Conservation (phyloP, 2,113 vertebrate genomes). For the Pangasianodon gigas region DNA sequence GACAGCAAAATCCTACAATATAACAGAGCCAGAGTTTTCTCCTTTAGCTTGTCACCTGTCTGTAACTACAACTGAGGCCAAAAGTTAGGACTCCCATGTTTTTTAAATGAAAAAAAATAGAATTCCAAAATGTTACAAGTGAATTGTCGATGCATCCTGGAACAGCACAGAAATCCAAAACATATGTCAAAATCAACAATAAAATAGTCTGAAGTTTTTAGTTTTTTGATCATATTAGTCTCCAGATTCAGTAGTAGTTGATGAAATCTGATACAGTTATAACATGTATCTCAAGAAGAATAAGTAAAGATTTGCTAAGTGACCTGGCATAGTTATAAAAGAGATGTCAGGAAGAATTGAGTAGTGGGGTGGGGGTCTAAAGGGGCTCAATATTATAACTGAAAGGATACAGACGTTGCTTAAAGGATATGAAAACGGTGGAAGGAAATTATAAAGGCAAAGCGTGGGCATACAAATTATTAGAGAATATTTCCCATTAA, state of each 20-base stretch:
- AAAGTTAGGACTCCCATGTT: no score
- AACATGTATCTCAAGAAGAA: background rate
- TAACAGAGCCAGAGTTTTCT: background rate
- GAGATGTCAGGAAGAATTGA: background rate
- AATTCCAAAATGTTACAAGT: background rate
- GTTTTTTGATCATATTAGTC: background rate
- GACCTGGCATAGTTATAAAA: background rate
- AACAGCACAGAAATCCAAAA: background rate
- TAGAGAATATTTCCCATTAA: background rate
- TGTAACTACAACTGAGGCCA: background rate
- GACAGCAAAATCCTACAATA: background rate
- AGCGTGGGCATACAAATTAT: background rate
- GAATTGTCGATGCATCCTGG: background rate
- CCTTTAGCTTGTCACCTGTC: background rate
- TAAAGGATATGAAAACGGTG: background rate
- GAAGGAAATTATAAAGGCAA: background rate
- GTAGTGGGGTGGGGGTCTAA: background rate
- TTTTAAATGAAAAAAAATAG: background rate
- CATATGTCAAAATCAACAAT: background rate
- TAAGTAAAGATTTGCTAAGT: background rate
- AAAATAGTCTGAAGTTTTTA: background rate
- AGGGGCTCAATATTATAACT: background rate
- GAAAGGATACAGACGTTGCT: background rate
- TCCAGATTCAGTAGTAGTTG: background rate
- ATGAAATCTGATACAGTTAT: background rate